Evolutionary conservation across 1,140 invertebrate species (phyloP), one percentile per base, ranked within the genome.

Genomic region (Magallana angulata): DNA sequence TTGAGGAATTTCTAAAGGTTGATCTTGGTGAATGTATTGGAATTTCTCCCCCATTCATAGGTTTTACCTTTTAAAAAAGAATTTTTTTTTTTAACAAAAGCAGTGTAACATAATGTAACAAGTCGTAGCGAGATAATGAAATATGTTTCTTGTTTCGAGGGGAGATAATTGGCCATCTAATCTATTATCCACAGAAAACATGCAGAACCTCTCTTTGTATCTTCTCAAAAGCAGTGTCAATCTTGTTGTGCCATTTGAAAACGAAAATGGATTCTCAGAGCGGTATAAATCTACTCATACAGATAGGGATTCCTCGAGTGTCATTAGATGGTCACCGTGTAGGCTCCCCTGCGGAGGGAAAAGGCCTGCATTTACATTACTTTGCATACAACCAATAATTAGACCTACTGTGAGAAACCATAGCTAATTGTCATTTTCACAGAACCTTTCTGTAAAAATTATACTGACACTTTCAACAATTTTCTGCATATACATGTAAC

Each of bases 101-200:
- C 16, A 7, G 14, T 9, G 68, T 76, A 76, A 76, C 36, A 76
- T 76, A 64, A 64, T 76, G 68, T 76, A 76, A 76, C 68, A 30
- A 30, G 24, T 36, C 68, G 8, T 24, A 2, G 68, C 12, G 18
- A 11, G 68, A 76, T 76, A 76, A 76, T 76, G 24, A 76, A 76
- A 76, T 64, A 64, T 76, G 68, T 76, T 76, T 24, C 18, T 71
- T 30, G 18, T 71, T 71, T 30, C 68, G 24, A n/a, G 24, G 68
- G 68, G 7, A 76, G 68, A 76, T 76, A 76, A 76, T 76, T 76
- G 24, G 7, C 8, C 36, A 30, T 18, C 68, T 30, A 76, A 12
- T 76, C 68, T 24, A 76, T 76, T 76, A 76, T 11, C 9, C 8
- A 76, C 7, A 36, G 24, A 76, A 76, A 76, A 30, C 9, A 36